Evolutionary conservation across 2,113 vertebrate species (phyloP).

Genomic region (Psilopogon haemacephalus): DNA sequence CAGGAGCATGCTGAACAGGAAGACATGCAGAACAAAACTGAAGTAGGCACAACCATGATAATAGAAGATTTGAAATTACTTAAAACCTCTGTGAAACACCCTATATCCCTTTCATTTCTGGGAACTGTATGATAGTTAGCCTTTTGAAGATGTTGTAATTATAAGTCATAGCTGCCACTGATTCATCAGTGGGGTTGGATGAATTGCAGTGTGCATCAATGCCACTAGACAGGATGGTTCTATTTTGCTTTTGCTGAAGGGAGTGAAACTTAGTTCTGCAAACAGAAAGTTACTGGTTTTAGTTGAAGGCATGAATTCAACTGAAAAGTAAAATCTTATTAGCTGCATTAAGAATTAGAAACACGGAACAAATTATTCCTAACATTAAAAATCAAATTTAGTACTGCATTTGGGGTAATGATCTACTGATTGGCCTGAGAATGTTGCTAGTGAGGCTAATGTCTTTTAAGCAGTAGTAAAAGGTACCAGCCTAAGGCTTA

Average conservation of each 20-base stretch:
- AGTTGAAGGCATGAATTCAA: slow-evolving; percentile 9
- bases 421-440: slow-evolving; percentile 26
- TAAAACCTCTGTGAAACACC: background rate
- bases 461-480: slow-evolving; percentile 25
- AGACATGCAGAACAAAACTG: background rate
- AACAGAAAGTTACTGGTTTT: slow-evolving; percentile 10
- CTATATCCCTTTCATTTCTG: background rate
- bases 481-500: background rate
- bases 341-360: background rate
- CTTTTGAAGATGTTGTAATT: slow-evolving; percentile 3
- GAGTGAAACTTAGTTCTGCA: background rate
- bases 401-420: background rate
- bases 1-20: background rate
- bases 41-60: background rate
- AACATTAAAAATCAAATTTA: slow-evolving; percentile 7
- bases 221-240: background rate
- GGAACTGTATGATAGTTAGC: background rate
- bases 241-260: background rate
- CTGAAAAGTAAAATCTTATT: slow-evolving; percentile 46
- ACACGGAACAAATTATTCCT: background rate
- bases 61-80: background rate
- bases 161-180: background rate
- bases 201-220: background rate
- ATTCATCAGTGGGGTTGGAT: background rate
- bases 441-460: background rate